Conservation (phyloP, 2,113 vertebrate species). For the Phrynosoma blainvillii region DNA sequence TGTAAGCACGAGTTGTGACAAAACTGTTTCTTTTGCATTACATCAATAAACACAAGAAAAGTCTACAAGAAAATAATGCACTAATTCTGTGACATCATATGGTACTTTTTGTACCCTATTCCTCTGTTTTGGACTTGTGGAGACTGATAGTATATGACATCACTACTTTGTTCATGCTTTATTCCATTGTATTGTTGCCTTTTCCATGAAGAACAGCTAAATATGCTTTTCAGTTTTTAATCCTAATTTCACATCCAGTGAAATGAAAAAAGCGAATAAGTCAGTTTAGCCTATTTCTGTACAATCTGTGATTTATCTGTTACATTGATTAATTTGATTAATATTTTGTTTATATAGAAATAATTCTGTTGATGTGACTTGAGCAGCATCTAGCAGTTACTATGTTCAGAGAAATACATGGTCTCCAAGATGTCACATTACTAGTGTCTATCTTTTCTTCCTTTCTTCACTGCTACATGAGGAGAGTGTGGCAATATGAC, state of each 20-base stretch:
- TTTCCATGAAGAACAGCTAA: too few species aligned
- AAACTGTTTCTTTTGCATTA: conserved; percentile 1
- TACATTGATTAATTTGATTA: neutral
- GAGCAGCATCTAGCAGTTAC: neutral
- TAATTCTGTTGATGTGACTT: neutral
- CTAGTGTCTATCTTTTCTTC: neutral
- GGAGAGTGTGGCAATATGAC: neutral
- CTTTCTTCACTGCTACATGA: neutral
- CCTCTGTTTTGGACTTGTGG: neutral
- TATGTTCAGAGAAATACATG: neutral
- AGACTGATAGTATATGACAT: neutral
- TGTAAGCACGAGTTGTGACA: neutral
- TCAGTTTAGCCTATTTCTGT: neutral
- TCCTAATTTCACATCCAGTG: neutral
- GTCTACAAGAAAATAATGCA: neutral
- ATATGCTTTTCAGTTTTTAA: neutral
- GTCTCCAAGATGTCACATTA: neutral
- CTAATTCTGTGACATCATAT: neutral
- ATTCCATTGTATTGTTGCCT: too few species aligned
- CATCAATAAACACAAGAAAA: neutral
- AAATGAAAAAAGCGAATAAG: neutral
- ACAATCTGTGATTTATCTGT: neutral
- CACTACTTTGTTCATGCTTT: neutral
- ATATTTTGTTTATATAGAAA: neutral
- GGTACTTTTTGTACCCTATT: neutral